These are phyloP conservation scores for Tragulus kanchil DNA, from an alignment of 2,113 vertebrate species.

Conservation along the genomic window DNA sequence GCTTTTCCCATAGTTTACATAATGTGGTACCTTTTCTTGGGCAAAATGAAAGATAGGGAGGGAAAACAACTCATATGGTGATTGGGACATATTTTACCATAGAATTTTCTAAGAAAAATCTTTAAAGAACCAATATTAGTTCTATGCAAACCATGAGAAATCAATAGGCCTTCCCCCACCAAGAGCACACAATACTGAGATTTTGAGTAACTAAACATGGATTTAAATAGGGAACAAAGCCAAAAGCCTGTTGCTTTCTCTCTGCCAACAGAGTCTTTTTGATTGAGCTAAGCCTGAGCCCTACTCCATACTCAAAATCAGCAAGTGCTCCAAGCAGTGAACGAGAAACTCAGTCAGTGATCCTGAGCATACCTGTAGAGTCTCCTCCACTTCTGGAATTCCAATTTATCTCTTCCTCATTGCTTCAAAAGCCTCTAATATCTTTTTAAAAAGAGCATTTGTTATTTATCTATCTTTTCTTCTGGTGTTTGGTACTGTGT, in stretches of 20 bases:
- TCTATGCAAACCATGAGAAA: neutral
- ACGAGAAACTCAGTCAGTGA: neutral
- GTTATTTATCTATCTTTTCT: neutral
- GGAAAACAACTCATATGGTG: neutral
- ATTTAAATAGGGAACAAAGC: neutral
- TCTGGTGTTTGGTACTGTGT: neutral
- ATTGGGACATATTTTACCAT: neutral
- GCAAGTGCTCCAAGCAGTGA: neutral
- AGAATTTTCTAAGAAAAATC: neutral
- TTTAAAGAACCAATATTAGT: neutral
- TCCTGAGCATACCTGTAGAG: neutral
- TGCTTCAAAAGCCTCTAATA: neutral
- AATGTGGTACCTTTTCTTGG: conserved; percentile 88
- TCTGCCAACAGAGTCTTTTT: neutral
- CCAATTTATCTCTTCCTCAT: neutral
- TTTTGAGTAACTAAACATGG: neutral
- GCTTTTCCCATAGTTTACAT: conserved; percentile 91
- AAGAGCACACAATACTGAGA: neutral
- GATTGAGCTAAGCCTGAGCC: neutral
- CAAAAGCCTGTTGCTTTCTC: neutral
- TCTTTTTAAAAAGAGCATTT: neutral
- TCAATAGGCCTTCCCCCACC: neutral
- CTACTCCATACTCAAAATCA: neutral
- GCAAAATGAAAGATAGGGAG: neutral
- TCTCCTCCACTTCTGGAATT: neutral